These are phyloP conservation scores for Pleuronectes platessa DNA, from an alignment of 2,113 vertebrate genomes.

Conservation along the genomic window DNA sequence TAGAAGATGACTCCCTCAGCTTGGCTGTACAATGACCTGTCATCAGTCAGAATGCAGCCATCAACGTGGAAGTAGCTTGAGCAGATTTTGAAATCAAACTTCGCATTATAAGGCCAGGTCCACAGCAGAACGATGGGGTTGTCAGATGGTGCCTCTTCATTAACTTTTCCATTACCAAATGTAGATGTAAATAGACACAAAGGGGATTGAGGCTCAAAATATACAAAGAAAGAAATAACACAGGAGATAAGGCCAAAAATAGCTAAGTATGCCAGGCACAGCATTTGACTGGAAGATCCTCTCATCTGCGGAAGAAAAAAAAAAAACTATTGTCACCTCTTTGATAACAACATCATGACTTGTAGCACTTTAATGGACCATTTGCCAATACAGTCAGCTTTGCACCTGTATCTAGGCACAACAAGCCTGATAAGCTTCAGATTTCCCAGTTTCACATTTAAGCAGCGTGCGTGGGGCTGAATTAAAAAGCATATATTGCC, in stretches of 20 bases:
- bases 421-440: slow-evolving; percentile 82
- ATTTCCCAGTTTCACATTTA: slow-evolving; percentile 87
- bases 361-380: slow-evolving; percentile 65
- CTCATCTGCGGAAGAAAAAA: slow-evolving; percentile 36
- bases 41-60: slow-evolving; percentile 87
- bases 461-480: slow-evolving; percentile 87
- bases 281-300: neutral
- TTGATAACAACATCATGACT: slow-evolving; percentile 53
- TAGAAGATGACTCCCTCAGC: slow-evolving; percentile 86
- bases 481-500: slow-evolving; percentile 66
- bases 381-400: slow-evolving; percentile 73
- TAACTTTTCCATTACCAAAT: too few relatives aligned
- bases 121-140: slow-evolving; percentile 88
- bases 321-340: neutral
- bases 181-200: neutral
- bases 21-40: slow-evolving; percentile 84
- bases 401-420: slow-evolving; percentile 84
- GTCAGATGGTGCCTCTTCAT: slow-evolving; percentile 24
- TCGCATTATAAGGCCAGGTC: slow-evolving; percentile 88
- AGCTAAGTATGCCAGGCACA: neutral
- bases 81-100: slow-evolving; percentile 85
- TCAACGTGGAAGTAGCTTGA: slow-evolving; percentile 85
- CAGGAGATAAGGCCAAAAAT: neutral
- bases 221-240: neutral
- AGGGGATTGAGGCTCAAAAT: neutral